A percentile compares a stretch with the other conserved stretches of the same genome.
These are phyloP conservation scores for Rosalia funebris DNA, from an alignment of 2,888 invertebrate species.

Conservation along the genomic window DNA sequence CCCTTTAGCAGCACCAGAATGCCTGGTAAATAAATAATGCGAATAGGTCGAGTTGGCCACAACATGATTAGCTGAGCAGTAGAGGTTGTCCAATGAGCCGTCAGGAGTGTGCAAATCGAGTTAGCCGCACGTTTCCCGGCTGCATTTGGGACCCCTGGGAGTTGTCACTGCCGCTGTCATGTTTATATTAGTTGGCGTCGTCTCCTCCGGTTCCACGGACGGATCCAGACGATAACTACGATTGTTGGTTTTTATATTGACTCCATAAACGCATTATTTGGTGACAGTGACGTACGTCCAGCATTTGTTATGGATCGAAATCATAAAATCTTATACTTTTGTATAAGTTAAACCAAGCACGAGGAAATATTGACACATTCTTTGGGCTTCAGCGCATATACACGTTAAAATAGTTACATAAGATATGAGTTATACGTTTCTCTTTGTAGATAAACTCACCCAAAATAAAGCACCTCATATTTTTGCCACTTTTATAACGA, in stretches of 20 bases:
- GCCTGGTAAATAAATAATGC: constrained; percentile 46
- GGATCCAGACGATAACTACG: constrained; percentile 11
- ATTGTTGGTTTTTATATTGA: constrained; percentile 24
- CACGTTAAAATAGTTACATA: too few relatives aligned
- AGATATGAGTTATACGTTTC: too few relatives aligned
- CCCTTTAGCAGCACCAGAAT: constrained; percentile 19
- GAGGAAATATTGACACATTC: too few relatives aligned
- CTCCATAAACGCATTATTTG: constrained; percentile 17
- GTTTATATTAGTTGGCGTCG: constrained; percentile 49
- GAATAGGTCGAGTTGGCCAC: constrained; percentile 44
- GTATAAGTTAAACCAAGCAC: too few relatives aligned
- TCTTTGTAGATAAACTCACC: too few relatives aligned
- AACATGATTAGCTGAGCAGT: constrained; percentile 54
- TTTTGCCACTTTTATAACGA: too few relatives aligned
- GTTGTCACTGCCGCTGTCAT: constrained; percentile 54
- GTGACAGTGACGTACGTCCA: background rate
- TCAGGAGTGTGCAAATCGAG: constrained; percentile 57
- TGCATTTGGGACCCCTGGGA: constrained; percentile 51
- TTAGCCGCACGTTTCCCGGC: constrained; percentile 56
- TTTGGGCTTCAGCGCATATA: too few relatives aligned
- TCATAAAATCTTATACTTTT: too few relatives aligned
- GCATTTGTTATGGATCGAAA: too few relatives aligned
- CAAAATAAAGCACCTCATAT: too few relatives aligned
- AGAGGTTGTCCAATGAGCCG: constrained; percentile 56
- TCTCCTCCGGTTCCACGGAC: constrained; percentile 10